Evolutionary conservation across 2,797 vertebrate genomes (phyloP).

Genomic region (Anguilla anguilla): DNA sequence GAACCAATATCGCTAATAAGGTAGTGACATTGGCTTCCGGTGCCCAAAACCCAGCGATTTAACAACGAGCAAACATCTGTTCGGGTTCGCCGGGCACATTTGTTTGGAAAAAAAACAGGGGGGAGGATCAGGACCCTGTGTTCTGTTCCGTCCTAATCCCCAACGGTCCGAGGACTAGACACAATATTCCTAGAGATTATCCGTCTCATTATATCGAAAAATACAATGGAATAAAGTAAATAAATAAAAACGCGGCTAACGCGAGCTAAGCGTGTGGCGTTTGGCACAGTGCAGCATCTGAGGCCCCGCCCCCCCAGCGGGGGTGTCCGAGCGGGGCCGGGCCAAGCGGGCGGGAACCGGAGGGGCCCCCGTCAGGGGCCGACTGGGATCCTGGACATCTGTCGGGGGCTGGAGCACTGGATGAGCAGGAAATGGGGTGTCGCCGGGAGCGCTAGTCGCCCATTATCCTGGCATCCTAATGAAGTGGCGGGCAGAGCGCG

Average conservation of each 20-base stretch:
- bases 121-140: conserved; percentile 27
- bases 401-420: conserved; percentile 96
- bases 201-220: conserved; percentile 27
- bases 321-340: conserved; percentile 49
- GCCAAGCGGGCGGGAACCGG: conserved; percentile 80
- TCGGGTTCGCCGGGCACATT: conserved; percentile 43
- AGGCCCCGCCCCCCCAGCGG: neutral
- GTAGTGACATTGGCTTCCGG: conserved; percentile 6
- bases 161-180: conserved; percentile 28
- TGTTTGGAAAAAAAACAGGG: conserved; percentile 27
- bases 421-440: conserved; percentile 98
- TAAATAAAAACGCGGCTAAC: neutral
- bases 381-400: conserved; percentile 96
- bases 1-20: conserved; percentile 31
- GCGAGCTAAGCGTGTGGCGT: neutral
- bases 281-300: neutral
- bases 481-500: conserved; percentile 91
- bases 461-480: conserved; percentile 99
- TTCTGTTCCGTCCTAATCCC: conserved; percentile 31
- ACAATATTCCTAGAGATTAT: conserved; percentile 43
- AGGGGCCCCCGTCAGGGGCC: conserved; percentile 62
- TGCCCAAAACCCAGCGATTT: conserved; percentile 39
- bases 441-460: conserved; percentile 95
- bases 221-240: conserved; percentile 23
- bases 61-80: conserved; percentile 47